Base-by-base conservation (phyloP, 2,888 invertebrate genomes). In the Danaus chrysippus region DNA sequence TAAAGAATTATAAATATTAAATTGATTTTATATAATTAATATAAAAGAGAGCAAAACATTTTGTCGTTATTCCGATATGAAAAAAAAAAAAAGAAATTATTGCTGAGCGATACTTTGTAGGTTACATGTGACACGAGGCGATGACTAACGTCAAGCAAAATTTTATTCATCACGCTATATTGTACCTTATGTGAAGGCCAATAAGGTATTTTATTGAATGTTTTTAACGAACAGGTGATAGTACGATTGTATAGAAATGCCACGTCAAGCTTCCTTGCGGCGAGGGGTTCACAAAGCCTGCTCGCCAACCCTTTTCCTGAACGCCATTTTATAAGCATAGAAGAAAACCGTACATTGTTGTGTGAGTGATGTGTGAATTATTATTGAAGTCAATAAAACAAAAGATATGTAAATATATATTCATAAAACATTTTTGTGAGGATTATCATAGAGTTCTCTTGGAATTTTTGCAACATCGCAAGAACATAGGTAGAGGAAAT, bases 281-380 rank as follows among this genome's bases (percentile, higher is more conserved):
- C 71, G 72, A 65, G 66, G 76, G 77, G 75, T 73, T 72, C 75
- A 80, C 79, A 83, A 81, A 82, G 77, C 71, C 72, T 79, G 73
- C 73, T 74, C 72, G 64, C 65, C 73, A 71, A 72, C 76, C 78
- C 79, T 79, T 76, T 49, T 73, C 73, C 59, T 73, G 67, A 65
- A 76, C 71, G 75, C 66, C 68, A 75, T 73, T 75, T 75, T 78
- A 78, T 79, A 77, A 79, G 71, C 72, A 74, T 76, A 83, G 73
- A 82, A 80, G 84, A 80, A 78, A 78, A 84, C 23, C 23, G 79
- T 85, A 86, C 79, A 82, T 82, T 82, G 76, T 82, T 80, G 76
- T 74, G 72, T 69, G 75, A 76, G 78, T 79, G 79, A 70, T 72
- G 75, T 70, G 71, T 71, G 66, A 76, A 75, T 78, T 79, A 82